Conservation (phyloP, 2,888 invertebrate species). For the Amphipoea lucens region DNA sequence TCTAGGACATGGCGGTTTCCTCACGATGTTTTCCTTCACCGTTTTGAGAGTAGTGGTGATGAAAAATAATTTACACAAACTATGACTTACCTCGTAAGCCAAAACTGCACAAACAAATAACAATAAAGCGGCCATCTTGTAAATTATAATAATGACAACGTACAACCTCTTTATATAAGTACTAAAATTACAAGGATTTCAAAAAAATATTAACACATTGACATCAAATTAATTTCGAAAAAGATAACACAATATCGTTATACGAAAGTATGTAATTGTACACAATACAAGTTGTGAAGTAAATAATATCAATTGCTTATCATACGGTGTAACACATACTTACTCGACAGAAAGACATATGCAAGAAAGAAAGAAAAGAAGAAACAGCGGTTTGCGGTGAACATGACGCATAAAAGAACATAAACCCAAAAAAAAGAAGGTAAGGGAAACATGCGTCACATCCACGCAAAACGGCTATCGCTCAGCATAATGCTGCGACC, state of each 20-base stretch:
- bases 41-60: neutral
- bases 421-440: no score
- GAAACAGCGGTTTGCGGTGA: no score
- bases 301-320: slow-evolving; percentile 31
- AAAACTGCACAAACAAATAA: slow-evolving; percentile 24
- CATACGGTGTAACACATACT: neutral
- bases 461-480: no score
- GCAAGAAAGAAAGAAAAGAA: no score
- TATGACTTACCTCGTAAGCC: slow-evolving; percentile 48
- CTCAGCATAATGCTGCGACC: no score
- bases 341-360: no score
- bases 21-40: no score
- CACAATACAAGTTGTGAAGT: slow-evolving; percentile 2
- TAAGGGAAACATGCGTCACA: no score
- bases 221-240: slow-evolving; percentile 34
- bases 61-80: neutral
- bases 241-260: slow-evolving; percentile 14
- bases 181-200: slow-evolving; percentile 17
- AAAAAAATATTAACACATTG: slow-evolving; percentile 36
- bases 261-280: neutral
- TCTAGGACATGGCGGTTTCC: no score
- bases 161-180: slow-evolving; percentile 40
- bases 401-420: no score
- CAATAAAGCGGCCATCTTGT: slow-evolving; percentile 35
- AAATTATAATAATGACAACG: slow-evolving; percentile 4